Percentiles rank a stretch among this genome's conserved stretches.
Conservation (phyloP, 30 jellyfish, hydroid and myxozoan genomes). For the Hydra vulgaris region DNA sequence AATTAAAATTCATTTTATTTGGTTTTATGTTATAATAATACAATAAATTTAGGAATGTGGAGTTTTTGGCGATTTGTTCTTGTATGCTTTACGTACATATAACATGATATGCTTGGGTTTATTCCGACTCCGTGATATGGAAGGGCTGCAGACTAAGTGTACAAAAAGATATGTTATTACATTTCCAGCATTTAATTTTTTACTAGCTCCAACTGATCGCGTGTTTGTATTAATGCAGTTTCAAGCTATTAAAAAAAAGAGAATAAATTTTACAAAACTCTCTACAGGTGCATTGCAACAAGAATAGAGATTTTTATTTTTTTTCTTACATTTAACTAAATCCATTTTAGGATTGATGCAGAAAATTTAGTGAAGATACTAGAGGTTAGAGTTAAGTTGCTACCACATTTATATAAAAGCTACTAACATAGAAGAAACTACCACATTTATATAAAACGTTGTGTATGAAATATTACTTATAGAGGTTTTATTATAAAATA, state of each 20-base stretch:
- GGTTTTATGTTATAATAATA: too few species aligned
- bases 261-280: background rate
- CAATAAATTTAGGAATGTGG: slow-evolving; percentile 96
- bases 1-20: too few species aligned
- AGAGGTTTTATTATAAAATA: too few species aligned
- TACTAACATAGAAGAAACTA: too few species aligned
- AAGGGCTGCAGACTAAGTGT: slow-evolving; percentile 37
- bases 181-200: slow-evolving; percentile 62
- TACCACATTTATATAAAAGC: too few species aligned
- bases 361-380: too few species aligned
- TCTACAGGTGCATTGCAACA: background rate
- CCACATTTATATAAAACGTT: too few species aligned
- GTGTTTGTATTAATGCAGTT: slow-evolving; percentile 89
- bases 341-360: too few species aligned
- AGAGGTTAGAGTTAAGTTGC: too few species aligned
- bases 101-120: slow-evolving; percentile 88
- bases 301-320: too few species aligned
- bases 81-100: slow-evolving; percentile 66
- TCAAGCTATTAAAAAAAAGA: slow-evolving; percentile 42
- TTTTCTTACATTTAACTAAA: too few species aligned
- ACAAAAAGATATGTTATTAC: slow-evolving; percentile 80
- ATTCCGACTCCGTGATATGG: slow-evolving; percentile 66
- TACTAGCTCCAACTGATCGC: slow-evolving; percentile 81
- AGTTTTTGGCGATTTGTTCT: slow-evolving; percentile 68
- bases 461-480: too few species aligned